These are phyloP conservation scores for Phalanger gymnotis DNA, from an alignment of 2,797 vertebrate genomes.

Conservation along the genomic window DNA sequence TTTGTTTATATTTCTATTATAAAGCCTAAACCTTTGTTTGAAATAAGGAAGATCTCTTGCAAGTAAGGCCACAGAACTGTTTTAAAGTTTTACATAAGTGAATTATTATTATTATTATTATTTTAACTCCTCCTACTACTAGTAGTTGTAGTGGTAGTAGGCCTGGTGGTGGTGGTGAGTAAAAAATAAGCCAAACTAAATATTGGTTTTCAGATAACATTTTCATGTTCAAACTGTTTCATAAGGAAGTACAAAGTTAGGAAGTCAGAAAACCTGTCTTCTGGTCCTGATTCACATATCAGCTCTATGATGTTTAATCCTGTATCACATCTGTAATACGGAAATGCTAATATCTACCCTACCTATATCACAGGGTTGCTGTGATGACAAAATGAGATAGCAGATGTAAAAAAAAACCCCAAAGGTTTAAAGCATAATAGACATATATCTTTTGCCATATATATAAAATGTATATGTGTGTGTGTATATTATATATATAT, in stretches of 20 bases:
- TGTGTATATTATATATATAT: no score
- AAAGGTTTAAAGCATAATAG: background rate
- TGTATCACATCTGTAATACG: background rate
- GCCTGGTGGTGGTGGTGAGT: background rate
- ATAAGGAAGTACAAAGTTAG: background rate
- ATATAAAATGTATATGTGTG: no score
- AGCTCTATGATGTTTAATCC: background rate
- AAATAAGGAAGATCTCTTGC: constrained; percentile 6
- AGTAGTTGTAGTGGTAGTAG: no score
- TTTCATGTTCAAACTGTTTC: background rate
- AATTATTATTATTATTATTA: background rate
- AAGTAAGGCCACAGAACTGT: background rate
- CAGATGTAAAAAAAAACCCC: background rate
- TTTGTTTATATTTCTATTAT: background rate
- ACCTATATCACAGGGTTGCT: background rate
- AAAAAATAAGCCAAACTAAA: background rate
- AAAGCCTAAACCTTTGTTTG: constrained; percentile 32
- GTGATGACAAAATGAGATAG: constrained; percentile 10
- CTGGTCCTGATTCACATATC: background rate
- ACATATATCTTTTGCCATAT: background rate
- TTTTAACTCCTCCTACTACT: no score
- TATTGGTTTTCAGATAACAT: background rate
- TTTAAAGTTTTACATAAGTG: background rate
- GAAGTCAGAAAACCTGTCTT: background rate
- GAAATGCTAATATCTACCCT: constrained; percentile 25